A percentile compares a stretch with the other conserved stretches of the same genome.
phyloP scores from a whole-genome alignment of 2,888 invertebrate genomes.

The Molanna angustata region DNA sequence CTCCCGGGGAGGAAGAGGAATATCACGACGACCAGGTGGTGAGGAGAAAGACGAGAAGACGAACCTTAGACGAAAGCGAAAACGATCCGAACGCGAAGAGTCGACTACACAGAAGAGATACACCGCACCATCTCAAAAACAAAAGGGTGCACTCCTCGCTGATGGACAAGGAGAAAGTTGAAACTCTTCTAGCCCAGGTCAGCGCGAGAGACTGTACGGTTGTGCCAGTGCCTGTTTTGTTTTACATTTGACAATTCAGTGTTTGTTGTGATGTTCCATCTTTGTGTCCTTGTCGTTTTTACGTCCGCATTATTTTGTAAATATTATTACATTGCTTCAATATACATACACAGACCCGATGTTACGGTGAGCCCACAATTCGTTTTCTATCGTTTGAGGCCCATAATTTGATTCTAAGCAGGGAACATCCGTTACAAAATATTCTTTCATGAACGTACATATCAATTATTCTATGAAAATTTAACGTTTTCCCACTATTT shows the following conservation, averaged over 20 bases:
- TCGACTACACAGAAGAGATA: conserved; percentile 86
- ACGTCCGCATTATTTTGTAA: neutral
- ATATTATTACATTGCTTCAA: neutral
- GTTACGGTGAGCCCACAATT: neutral
- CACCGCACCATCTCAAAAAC: conserved; percentile 98
- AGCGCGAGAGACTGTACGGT: neutral
- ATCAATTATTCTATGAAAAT: too few species aligned
- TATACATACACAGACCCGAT: neutral
- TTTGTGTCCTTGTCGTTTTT: neutral
- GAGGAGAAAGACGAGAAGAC: conserved; percentile 9
- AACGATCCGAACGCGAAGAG: conserved; percentile 54
- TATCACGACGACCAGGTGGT: conserved; percentile 37
- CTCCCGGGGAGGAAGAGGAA: conserved; percentile 44
- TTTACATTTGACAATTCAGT: neutral
- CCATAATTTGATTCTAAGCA: too few species aligned
- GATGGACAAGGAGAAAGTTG: conserved; percentile 61
- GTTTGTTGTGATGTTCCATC: neutral
- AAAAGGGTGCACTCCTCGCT: conserved; percentile 71
- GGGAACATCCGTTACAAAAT: too few species aligned
- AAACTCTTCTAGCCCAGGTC: conserved; percentile 66
- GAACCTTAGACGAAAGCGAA: conserved; percentile 24
- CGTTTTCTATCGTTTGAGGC: neutral
- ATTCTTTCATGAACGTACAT: too few species aligned
- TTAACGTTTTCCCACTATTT: too few species aligned
- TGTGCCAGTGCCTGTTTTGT: neutral